Evolutionary conservation across 2,797 vertebrate species (phyloP).

Genomic region (Mallotus villosus): DNA sequence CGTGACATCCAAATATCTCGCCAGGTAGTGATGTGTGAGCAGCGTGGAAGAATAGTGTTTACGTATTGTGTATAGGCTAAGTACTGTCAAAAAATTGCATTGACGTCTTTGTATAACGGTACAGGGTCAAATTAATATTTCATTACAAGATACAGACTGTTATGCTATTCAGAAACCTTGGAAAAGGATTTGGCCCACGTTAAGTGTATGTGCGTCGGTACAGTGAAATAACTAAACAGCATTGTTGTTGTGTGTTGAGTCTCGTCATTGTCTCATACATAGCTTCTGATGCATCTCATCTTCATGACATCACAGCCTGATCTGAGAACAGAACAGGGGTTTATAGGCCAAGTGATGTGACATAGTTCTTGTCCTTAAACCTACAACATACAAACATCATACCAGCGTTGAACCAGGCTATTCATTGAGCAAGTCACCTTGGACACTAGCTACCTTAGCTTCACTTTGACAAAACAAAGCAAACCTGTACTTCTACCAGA

Average conservation of each 20-base stretch:
- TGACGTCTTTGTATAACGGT: too few relatives aligned
- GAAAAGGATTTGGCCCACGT: background rate
- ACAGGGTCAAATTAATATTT: too few relatives aligned
- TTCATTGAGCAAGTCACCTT: background rate
- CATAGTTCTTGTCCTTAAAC: background rate
- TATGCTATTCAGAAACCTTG: background rate
- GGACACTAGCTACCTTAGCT: background rate
- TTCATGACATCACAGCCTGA: constrained; percentile 30
- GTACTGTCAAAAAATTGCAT: too few relatives aligned
- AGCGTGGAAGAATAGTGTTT: too few relatives aligned
- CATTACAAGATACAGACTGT: too few relatives aligned
- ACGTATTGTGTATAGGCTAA: too few relatives aligned
- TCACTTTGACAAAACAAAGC: background rate
- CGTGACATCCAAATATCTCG: background rate
- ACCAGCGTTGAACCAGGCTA: background rate
- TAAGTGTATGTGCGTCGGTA: background rate
- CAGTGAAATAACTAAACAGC: constrained; percentile 15
- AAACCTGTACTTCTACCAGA: constrained; percentile 2
- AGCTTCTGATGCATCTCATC: background rate
- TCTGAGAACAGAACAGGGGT: constrained; percentile 21
- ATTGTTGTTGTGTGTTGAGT: constrained; percentile 27
- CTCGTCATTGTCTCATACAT: constrained; percentile 26
- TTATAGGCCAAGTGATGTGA: background rate
- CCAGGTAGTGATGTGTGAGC: too few relatives aligned
- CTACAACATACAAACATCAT: background rate